These are phyloP conservation scores for Carduelis carduelis DNA, from an alignment of 2,797 vertebrate species.

Conservation along the genomic window DNA sequence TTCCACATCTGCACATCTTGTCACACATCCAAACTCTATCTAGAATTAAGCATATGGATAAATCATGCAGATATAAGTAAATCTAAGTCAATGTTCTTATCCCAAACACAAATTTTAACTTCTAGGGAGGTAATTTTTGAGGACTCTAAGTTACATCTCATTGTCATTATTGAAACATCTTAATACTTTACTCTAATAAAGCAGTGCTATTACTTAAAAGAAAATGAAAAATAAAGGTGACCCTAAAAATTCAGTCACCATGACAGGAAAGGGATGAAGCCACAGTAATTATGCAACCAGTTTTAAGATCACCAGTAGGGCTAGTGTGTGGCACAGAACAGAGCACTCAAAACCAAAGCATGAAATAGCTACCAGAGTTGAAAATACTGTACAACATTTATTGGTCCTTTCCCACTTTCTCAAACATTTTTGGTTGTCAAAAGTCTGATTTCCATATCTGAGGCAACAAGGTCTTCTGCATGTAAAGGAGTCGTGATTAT, in stretches of 20 bases:
- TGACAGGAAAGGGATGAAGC: not conserved
- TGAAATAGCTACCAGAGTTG: not conserved
- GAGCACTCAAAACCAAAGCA: not conserved
- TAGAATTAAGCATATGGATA: not conserved
- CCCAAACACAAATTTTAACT: not conserved
- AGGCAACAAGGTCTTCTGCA: conserved; percentile 19
- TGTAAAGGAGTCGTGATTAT: conserved; percentile 42
- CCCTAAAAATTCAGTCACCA: not conserved
- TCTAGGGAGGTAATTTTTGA: not conserved
- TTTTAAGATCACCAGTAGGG: not conserved
- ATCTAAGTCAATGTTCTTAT: not conserved
- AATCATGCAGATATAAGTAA: not conserved
- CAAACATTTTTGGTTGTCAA: conserved; percentile 6
- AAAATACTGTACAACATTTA: not conserved
- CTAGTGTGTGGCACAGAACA: not conserved
- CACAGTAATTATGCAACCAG: not conserved
- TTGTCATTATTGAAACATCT: not conserved
- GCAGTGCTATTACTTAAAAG: not conserved
- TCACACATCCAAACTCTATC: not conserved
- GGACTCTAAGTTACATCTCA: not conserved
- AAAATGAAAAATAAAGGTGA: not conserved
- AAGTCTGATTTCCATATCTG: conserved; percentile 59
- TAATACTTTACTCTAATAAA: not conserved
- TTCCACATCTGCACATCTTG: not conserved
- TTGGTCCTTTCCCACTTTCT: not conserved